These are phyloP conservation scores for Hydrotaea diabolus DNA, from an alignment of 2,888 invertebrate species.

Conservation along the genomic window DNA sequence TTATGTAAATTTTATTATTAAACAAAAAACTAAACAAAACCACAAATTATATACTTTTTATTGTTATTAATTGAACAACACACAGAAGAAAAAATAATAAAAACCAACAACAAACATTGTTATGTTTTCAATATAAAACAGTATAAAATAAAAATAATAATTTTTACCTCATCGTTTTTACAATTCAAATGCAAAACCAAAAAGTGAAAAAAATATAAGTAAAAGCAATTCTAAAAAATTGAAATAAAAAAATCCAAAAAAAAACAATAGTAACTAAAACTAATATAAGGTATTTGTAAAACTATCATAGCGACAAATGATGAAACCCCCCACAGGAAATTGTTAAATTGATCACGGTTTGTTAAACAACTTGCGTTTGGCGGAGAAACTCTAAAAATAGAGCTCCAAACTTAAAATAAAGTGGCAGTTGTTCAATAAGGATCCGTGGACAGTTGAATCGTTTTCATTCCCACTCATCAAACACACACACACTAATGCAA, in stretches of 20 bases:
- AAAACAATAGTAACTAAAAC: constrained; percentile 58
- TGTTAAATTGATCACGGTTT: neutral
- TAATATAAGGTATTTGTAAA: constrained; percentile 41
- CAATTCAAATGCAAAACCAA: constrained; percentile 63
- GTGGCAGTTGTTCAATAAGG: no score
- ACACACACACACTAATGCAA: neutral
- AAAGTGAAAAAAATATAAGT: constrained; percentile 36
- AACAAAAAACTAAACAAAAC: constrained; percentile 22
- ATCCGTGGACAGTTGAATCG: neutral
- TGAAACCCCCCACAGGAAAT: neutral
- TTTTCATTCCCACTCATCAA: neutral
- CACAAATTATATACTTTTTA: constrained; percentile 46
- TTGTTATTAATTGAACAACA: constrained; percentile 54
- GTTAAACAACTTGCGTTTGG: no score
- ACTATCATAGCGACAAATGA: constrained; percentile 7
- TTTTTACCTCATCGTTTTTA: constrained; percentile 67
- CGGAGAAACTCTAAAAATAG: neutral
- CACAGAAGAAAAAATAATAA: neutral
- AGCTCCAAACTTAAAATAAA: neutral
- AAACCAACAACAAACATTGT: constrained; percentile 41
- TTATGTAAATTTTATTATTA: constrained; percentile 55
- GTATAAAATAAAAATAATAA: constrained; percentile 47
- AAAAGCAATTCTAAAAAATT: constrained; percentile 47
- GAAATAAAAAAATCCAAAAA: constrained; percentile 34
- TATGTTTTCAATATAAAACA: constrained; percentile 52